Percentiles rank a stretch among this genome's conserved stretches.
Evolutionary conservation across 2,113 vertebrate genomes (phyloP).

Genomic region (Phylloscopus whistleri): DNA sequence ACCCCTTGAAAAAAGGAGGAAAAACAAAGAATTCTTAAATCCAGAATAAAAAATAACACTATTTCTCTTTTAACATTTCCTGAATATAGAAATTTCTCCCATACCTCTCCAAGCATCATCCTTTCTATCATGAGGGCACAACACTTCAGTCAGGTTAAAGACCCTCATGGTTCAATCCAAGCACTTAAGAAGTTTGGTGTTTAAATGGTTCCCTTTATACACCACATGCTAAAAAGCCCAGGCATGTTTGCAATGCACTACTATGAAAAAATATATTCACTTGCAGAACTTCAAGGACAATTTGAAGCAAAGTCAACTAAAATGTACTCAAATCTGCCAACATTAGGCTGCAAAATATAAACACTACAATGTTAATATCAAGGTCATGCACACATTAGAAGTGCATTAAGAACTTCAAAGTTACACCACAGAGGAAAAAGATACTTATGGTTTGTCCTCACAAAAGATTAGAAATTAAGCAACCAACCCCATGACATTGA

Average conservation of each 20-base stretch:
- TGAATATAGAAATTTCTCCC: not conserved
- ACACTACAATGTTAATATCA: not conserved
- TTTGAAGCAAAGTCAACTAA: not conserved
- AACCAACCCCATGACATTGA: not conserved
- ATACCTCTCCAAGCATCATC: not conserved
- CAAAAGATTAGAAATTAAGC: not conserved
- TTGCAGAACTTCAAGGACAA: not conserved
- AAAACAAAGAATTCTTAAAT: not conserved
- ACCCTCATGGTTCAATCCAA: not conserved
- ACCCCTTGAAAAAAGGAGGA: rapidly evolving
- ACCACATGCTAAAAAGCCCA: not conserved
- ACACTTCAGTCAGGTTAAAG: not conserved
- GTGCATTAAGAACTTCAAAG: not conserved
- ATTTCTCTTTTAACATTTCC: not conserved
- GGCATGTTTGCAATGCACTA: not conserved
- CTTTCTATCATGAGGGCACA: not conserved
- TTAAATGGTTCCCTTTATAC: not conserved
- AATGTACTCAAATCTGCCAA: not conserved
- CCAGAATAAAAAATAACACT: not conserved
- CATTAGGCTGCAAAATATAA: not conserved
- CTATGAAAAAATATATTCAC: not conserved
- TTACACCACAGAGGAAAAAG: not conserved
- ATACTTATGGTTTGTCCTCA: not conserved
- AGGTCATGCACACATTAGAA: constrained; percentile 4
- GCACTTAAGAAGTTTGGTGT: not conserved